phyloP scores from a whole-genome alignment of 2,113 vertebrate species.

The Rhea pennata region DNA sequence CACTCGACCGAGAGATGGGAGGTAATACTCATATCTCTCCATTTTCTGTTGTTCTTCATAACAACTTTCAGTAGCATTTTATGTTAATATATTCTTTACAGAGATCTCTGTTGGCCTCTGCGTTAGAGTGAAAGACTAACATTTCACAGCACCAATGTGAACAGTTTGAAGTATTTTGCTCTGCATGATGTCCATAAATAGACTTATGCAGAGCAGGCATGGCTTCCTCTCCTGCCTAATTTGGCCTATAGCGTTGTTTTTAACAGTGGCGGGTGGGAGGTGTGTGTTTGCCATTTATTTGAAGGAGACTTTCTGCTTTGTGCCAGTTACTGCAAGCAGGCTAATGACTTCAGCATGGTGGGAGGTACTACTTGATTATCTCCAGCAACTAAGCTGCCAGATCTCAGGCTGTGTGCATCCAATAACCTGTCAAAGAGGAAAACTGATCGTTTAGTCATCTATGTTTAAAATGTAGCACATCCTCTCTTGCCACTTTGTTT shows the following conservation, averaged over 20 bases:
- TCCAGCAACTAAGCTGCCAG: neutral
- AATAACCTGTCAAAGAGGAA: neutral
- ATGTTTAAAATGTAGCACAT: neutral
- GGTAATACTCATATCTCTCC: slow-evolving; percentile 61
- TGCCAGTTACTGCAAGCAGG: neutral
- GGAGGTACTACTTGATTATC: neutral
- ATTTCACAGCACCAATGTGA: neutral
- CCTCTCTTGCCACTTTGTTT: neutral
- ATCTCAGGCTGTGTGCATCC: neutral
- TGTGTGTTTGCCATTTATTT: too few relatives aligned
- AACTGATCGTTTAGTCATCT: too few relatives aligned
- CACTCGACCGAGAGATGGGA: slow-evolving; percentile 82
- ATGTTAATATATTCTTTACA: fast-evolving
- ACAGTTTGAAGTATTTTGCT: neutral
- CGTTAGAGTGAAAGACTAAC: fast-evolving
- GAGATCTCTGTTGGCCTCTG: neutral
- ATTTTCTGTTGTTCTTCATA: fast-evolving
- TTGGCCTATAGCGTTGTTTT: neutral
- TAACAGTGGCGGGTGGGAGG: neutral
- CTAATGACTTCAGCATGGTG: neutral
- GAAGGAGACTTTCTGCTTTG: too few relatives aligned
- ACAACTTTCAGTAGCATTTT: neutral
- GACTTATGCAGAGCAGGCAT: neutral
- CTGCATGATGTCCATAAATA: too few relatives aligned
- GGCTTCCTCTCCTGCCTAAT: fast-evolving